Evolutionary conservation across 2,797 vertebrate species (phyloP).

Genomic region (Amblyopsis hoosieri): DNA sequence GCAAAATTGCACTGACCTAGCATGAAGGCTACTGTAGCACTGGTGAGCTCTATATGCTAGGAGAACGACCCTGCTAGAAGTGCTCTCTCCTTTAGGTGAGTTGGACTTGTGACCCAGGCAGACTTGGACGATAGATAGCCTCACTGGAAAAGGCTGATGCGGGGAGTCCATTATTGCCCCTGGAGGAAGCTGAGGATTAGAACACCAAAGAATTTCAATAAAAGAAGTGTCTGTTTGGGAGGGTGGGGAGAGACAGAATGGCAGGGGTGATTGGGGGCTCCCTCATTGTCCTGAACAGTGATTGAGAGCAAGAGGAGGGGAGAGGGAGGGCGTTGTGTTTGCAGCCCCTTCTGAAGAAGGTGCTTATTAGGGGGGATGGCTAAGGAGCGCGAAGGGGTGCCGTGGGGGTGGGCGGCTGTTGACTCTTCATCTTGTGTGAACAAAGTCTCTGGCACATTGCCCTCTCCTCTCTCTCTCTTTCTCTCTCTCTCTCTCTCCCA

Average conservation of each 20-base stretch:
- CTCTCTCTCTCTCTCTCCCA: slow-evolving; percentile 34
- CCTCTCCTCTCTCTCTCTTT: slow-evolving; percentile 68
- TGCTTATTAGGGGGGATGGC: slow-evolving; percentile 81
- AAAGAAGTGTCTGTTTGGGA: slow-evolving; percentile 86
- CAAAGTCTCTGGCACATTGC: slow-evolving; percentile 80
- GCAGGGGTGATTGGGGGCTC: slow-evolving; percentile 48
- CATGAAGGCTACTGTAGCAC: neutral
- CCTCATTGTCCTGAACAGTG: slow-evolving; percentile 77
- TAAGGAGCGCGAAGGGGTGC: slow-evolving; percentile 63
- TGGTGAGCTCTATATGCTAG: slow-evolving; percentile 43
- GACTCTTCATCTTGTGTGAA: slow-evolving; percentile 87
- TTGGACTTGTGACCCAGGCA: slow-evolving; percentile 77
- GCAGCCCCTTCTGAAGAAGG: slow-evolving; percentile 77
- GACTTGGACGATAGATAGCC: slow-evolving; percentile 73
- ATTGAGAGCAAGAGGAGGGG: slow-evolving; percentile 82
- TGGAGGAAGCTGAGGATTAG: slow-evolving; percentile 88
- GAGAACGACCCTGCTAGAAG: slow-evolving; percentile 37
- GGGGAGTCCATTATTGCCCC: slow-evolving; percentile 83
- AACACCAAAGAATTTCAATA: slow-evolving; percentile 88
- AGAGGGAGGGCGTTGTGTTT: slow-evolving; percentile 78
- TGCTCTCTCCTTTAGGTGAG: slow-evolving; percentile 41
- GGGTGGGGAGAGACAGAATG: slow-evolving; percentile 60
- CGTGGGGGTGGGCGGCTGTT: slow-evolving; percentile 78
- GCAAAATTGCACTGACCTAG: slow-evolving; percentile 12
- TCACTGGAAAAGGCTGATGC: slow-evolving; percentile 83